These are phyloP conservation scores for Nomada lathburiana DNA, from an alignment of 2,888 invertebrate genomes.

Conservation along the genomic window DNA sequence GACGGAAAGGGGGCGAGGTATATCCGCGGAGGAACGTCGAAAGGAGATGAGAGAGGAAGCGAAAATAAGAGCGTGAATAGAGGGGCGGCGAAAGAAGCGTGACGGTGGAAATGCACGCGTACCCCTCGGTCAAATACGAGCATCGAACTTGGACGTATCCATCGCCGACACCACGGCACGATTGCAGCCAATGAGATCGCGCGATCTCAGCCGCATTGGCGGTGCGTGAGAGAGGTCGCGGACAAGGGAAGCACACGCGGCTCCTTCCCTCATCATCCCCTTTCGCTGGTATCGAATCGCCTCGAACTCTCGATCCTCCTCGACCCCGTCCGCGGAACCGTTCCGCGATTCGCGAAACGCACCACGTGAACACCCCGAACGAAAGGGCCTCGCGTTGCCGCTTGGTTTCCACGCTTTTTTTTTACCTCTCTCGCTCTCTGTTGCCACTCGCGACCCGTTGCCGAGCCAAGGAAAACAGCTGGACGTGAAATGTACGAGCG, in stretches of 20 bases:
- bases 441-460: constrained; percentile 3
- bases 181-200: constrained; percentile 74
- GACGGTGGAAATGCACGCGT: constrained; percentile 50
- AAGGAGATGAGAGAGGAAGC: neutral
- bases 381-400: neutral
- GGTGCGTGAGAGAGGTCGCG: constrained; percentile 75
- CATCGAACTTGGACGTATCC: constrained; percentile 75
- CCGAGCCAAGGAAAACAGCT: constrained; percentile 16
- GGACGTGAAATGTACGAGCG: constrained; percentile 28
- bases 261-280: constrained; percentile 46
- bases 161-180: constrained; percentile 74
- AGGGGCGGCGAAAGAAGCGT: neutral
- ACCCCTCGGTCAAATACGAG: constrained; percentile 65
- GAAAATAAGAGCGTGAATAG: neutral
- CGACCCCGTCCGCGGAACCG: constrained; percentile 14
- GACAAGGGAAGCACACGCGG: constrained; percentile 68
- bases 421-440: constrained; percentile 4
- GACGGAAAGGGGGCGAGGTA: neutral
- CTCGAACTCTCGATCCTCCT: constrained; percentile 8
- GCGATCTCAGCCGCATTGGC: constrained; percentile 76
- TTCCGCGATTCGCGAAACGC: neutral
- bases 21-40: neutral
- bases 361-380: neutral
- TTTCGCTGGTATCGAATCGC: constrained; percentile 16
- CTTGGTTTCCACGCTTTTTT: neutral